Evolutionary conservation across 2,797 vertebrate species (phyloP).

Genomic region (Streptopelia turtur): DNA sequence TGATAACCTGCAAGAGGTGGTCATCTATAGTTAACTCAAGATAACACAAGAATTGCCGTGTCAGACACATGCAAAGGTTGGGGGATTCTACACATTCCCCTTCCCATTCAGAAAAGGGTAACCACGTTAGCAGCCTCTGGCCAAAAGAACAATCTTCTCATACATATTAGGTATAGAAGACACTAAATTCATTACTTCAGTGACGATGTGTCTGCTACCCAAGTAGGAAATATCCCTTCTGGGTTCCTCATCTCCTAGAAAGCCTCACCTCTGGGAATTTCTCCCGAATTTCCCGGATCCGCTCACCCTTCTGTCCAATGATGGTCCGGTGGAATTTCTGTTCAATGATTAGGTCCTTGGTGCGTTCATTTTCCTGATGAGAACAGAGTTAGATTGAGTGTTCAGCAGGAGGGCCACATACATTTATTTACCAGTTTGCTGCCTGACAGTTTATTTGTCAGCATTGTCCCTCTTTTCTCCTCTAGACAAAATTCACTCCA

Average conservation of each 20-base stretch:
- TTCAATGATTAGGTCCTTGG: slow-evolving; percentile 98
- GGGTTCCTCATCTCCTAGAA: not conserved
- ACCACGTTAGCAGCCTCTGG: not conserved
- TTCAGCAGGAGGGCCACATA: not conserved
- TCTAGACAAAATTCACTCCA: not conserved
- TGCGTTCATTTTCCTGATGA: slow-evolving; percentile 96
- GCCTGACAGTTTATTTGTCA: not conserved
- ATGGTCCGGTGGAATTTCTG: slow-evolving; percentile 98
- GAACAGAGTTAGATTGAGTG: fast-evolving
- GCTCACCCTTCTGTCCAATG: slow-evolving; percentile 98
- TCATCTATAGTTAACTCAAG: not conserved
- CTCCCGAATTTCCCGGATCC: slow-evolving; percentile 96
- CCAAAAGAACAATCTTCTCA: not conserved
- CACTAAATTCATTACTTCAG: not conserved
- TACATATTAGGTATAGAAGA: not conserved
- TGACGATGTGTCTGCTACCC: not conserved
- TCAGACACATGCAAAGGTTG: not conserved
- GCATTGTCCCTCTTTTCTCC: not conserved
- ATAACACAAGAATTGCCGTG: not conserved
- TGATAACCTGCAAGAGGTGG: slow-evolving; percentile 87
- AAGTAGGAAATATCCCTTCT: not conserved
- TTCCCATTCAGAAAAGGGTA: not conserved
- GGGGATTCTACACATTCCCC: not conserved
- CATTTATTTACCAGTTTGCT: not conserved
- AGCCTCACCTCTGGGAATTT: slow-evolving; percentile 94